Evolutionary conservation across 2,113 vertebrate genomes (phyloP).

Genomic region (Halichoeres trimaculatus): DNA sequence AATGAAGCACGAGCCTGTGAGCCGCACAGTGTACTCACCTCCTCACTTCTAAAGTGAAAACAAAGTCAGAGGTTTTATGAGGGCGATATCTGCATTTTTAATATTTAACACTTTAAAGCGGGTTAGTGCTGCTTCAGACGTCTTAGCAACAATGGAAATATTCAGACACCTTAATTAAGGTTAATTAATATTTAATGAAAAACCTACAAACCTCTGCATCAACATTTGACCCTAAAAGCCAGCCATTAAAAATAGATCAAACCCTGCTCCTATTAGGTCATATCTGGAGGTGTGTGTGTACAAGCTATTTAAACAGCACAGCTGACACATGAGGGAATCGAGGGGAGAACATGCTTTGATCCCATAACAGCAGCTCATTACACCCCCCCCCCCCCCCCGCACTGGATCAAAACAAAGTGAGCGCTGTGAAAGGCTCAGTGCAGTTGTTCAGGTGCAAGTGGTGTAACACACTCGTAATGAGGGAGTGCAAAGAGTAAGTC

Average conservation of each 20-base stretch:
- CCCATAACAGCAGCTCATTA: slow-evolving; percentile 38
- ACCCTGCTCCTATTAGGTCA: slow-evolving; percentile 31
- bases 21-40: slow-evolving; percentile 29
- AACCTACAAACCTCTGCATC: not conserved
- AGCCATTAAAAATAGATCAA: slow-evolving; percentile 48
- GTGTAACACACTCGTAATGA: not conserved
- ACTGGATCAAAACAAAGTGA: slow-evolving; percentile 8
- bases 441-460: not conserved
- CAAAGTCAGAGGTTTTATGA: not conserved
- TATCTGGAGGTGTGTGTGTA: slow-evolving; percentile 8
- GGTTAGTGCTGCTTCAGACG: not conserved
- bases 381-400: not conserved
- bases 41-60: slow-evolving; percentile 12
- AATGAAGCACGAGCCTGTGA: slow-evolving; percentile 48
- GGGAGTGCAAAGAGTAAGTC: not conserved
- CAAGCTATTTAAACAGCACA: slow-evolving; percentile 27
- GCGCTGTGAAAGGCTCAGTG: not conserved
- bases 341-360: slow-evolving; percentile 28
- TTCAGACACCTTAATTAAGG: not conserved
- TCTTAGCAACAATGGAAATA: not conserved
- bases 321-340: slow-evolving; percentile 15
- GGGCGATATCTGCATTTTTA: slow-evolving; percentile 6
- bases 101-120: not conserved
- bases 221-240: slow-evolving; percentile 26
- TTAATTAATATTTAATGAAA: slow-evolving; percentile 5